Evolutionary conservation across 2,797 vertebrate species (phyloP).

Genomic region (Tiaroga cobitis): DNA sequence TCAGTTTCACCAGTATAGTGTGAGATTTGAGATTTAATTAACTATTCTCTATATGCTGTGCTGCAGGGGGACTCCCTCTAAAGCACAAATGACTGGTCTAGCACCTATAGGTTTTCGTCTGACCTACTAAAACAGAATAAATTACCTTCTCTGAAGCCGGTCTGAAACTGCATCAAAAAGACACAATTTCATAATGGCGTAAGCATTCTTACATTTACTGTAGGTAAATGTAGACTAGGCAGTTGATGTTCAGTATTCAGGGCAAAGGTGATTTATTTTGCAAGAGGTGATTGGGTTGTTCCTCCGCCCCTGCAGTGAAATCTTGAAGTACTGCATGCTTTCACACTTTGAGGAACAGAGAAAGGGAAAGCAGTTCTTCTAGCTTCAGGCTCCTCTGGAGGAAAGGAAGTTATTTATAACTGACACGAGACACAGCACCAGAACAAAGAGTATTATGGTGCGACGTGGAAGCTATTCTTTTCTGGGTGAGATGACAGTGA

Average conservation of each 20-base stretch:
- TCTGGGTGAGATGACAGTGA: neutral
- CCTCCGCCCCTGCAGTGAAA: neutral
- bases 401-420: constrained; percentile 52
- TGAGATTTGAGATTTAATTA: constrained; percentile 38
- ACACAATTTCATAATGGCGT: neutral
- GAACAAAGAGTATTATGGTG: constrained; percentile 40
- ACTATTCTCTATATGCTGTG: constrained; percentile 23
- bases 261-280: constrained; percentile 2
- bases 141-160: neutral
- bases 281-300: neutral
- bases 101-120: constrained; percentile 3
- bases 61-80: constrained; percentile 1
- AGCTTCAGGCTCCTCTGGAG: constrained; percentile 23
- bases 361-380: constrained; percentile 7
- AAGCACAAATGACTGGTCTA: neutral
- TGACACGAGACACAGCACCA: constrained; percentile 15
- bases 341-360: constrained; percentile 29
- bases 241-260: neutral
- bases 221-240: neutral
- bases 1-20: constrained; percentile 17
- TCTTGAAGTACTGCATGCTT: neutral
- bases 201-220: neutral
- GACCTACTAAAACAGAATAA: constrained; percentile 35
- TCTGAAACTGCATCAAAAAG: neutral
- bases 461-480: constrained; percentile 27